Evolutionary conservation across 2,797 vertebrate genomes (phyloP), one percentile per base, ranked within the genome.

Genomic region (Echeneis naucrates): DNA sequence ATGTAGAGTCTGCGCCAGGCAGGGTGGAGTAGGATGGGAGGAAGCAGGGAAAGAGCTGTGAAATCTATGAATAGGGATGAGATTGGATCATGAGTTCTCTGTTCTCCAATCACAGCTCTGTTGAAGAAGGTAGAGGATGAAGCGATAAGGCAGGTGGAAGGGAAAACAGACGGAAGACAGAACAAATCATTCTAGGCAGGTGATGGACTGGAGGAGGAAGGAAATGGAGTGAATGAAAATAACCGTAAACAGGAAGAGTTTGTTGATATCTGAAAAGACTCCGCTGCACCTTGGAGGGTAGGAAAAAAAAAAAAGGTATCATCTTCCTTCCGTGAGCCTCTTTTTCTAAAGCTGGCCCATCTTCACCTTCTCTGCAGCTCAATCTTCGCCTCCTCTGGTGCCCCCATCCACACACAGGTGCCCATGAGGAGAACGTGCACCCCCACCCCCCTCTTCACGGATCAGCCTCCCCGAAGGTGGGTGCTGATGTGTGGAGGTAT

Each of bases 61-160:
- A 65, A 51, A 79, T 38, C 66, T 27, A 81, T 86, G 87, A 90
- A 92, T 87, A 86, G 68, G 80, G 80, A 88, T 81, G 81, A 90
- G 88, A 86, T 83, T 77, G 77, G 82, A 74, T 74, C 80, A 78
- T 63, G 58, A 78, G 72, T 14, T 48, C 55, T 59, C 55, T 52
- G 71, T 80, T 64, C 76, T 73, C 76, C 86, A 85, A 87, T 90
- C 86, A 81, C 70, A 73, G 70, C 55, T 51, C 74, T 48, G 80
- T 12, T 71, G 60, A 79, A 71, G 79, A 55, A 45, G 75, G 21
- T 33, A 50, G 72, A 72, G 68, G 63, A 71, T 38, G 71, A 62
- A 48, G 57, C 45, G 83, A 78, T 69, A 45, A 75, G 75, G 76
- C 65, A 56, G 72, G 83, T 70, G 72, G 66, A 66, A 62, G 61